Conservation (phyloP, 2,797 vertebrate species). For the Sebastiscus albofasciatus region DNA sequence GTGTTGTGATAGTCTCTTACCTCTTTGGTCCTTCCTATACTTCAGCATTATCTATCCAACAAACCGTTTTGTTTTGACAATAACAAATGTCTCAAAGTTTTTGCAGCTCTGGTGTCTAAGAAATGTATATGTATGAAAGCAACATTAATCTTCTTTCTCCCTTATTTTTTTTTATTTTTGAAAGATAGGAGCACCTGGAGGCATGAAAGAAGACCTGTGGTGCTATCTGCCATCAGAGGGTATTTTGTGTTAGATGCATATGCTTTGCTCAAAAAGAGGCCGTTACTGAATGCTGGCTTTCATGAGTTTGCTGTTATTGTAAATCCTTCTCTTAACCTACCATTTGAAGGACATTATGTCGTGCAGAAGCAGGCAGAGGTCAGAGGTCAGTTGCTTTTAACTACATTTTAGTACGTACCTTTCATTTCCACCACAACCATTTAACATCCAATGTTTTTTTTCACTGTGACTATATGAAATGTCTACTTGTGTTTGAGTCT, state of each 20-base stretch:
- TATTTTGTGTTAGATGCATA: conserved; percentile 27
- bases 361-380: background rate
- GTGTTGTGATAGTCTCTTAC: conserved; percentile 41
- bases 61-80: conserved; percentile 60
- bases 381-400: background rate
- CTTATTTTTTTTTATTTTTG: background rate
- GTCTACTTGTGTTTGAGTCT: background rate
- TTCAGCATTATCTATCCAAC: conserved; percentile 60
- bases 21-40: conserved; percentile 24
- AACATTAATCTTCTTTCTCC: conserved; percentile 42
- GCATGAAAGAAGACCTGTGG: conserved; percentile 28
- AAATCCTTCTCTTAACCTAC: background rate
- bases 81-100: conserved; percentile 62
- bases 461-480: background rate
- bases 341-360: background rate
- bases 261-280: background rate
- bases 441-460: background rate
- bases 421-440: background rate
- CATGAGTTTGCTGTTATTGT: background rate
- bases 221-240: conserved; percentile 15
- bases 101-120: conserved; percentile 22
- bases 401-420: background rate
- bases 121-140: conserved; percentile 22
- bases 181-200: conserved; percentile 32
- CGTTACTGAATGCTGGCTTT: background rate